Percentiles rank a stretch among this genome's conserved stretches.
Conservation (phyloP, 2,113 vertebrate species). For the Sebastes fasciatus region DNA sequence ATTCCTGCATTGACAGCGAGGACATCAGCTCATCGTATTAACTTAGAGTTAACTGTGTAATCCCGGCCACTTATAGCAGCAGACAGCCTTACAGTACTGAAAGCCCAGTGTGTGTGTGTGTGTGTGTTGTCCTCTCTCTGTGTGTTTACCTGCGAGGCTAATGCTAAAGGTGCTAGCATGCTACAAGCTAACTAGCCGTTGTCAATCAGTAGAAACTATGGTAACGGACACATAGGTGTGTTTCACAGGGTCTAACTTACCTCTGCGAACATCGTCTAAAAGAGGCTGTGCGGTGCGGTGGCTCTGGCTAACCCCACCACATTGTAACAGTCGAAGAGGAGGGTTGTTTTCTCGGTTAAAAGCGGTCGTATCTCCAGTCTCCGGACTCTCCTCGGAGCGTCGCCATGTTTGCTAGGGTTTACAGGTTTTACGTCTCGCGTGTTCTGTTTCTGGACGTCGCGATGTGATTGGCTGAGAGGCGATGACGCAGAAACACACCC, state of each 20-base stretch:
- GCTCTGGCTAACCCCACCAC: constrained; percentile 81
- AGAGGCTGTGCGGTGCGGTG: constrained; percentile 67
- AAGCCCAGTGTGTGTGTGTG: constrained; percentile 32
- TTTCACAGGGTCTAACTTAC: constrained; percentile 69
- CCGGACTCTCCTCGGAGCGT: constrained; percentile 79
- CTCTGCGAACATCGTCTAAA: constrained; percentile 86
- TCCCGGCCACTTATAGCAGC: constrained; percentile 65
- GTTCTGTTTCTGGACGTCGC: constrained; percentile 59
- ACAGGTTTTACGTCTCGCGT: constrained; percentile 72
- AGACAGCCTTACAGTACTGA: constrained; percentile 27
- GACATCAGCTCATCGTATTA: constrained; percentile 69
- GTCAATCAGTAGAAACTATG: constrained; percentile 53
- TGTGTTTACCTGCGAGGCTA: constrained; percentile 80
- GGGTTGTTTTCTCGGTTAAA: constrained; percentile 72
- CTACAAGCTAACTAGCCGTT: constrained; percentile 63
- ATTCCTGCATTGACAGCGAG: constrained; percentile 63
- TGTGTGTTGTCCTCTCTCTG: constrained; percentile 35
- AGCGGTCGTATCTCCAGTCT: constrained; percentile 77
- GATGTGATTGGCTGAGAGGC: constrained; percentile 69
- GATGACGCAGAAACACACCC: constrained; percentile 70
- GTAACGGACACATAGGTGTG: neutral
- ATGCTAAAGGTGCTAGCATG: constrained; percentile 54
- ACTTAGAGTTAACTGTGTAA: constrained; percentile 70
- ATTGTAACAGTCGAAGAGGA: constrained; percentile 68
- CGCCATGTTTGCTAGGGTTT: constrained; percentile 82